Base-by-base conservation (phyloP, 53 echinoderm and acorn worm genomes). In the Paelopatides confundens region DNA sequence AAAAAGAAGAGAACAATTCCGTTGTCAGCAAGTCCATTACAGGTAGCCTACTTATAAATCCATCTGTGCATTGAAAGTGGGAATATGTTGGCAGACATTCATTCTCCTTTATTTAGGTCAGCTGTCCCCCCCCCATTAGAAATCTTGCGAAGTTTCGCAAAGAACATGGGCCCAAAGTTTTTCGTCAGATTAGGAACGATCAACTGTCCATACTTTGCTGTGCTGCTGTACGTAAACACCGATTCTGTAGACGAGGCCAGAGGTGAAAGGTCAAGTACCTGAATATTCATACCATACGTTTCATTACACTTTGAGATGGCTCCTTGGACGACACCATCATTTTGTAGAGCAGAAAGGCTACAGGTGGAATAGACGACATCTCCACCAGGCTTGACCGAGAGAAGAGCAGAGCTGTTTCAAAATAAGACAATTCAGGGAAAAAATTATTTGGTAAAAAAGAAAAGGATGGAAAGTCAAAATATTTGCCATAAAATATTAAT, bases 91-190 rank as follows among this genome's bases (percentile, higher is more conserved):
- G n/a, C n/a, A n/a, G n/a, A n/a, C n/a, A n/a, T n/a, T n/a, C n/a
- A n/a, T n/a, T n/a, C n/a, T n/a, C n/a, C n/a, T n/a, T n/a, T n/a
- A n/a, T 43, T 43, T 7, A 43, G 43, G 43, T 43, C 43, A 43
- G 9, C 43, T 43, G 12, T 12, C 43, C 12, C 8, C 9, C 43
- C 12, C 43, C 43, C 43, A 43, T 12, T 30, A 5, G 32, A 67
- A 30, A 31, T 52, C n/a, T 27, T 92, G n/a, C 66, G 82, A 10
- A 96, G 77, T 71, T 68, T 92, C 53, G 94, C 94, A 83, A 95
- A 97, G 86, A 94, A 97, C 95, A 94, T 97, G 13, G 98, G 98
- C 21, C 98, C 98, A 92, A 90, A 95, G 70, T 97, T 97, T 49
- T 52, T 89, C 5, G 69, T 65, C 12, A 97, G 39, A 35, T 66